Evolutionary conservation across 35 echinoderm and acorn worm genomes (phyloP).

Genomic region (Eucidaris tribuloides): DNA sequence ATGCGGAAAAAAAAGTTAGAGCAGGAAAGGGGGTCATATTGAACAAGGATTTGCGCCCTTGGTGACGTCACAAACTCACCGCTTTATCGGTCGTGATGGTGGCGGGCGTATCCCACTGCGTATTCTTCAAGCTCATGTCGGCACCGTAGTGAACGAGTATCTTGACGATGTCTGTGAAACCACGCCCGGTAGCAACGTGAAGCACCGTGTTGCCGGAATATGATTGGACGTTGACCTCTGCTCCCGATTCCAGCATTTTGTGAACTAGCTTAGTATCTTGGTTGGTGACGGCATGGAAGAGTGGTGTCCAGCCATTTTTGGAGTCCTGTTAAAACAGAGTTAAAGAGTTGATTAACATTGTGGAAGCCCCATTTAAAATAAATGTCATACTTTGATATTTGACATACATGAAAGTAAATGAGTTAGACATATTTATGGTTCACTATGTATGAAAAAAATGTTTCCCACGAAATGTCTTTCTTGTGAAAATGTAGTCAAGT

Average conservation of each 20-base stretch:
- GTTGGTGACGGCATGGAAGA: slow-evolving; percentile 88
- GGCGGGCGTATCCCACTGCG: slow-evolving; percentile 80
- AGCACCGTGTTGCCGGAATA: slow-evolving; percentile 98
- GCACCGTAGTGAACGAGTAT: slow-evolving; percentile 82
- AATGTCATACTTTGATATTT: too few relatives aligned
- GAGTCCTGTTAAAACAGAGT: slow-evolving; percentile 68
- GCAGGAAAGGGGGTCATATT: too few relatives aligned
- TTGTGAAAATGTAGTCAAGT: too few relatives aligned
- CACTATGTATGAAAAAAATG: too few relatives aligned
- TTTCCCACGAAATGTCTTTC: too few relatives aligned
- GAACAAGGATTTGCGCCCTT: too few relatives aligned
- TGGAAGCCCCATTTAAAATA: too few relatives aligned
- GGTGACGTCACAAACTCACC: too few relatives aligned
- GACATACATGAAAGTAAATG: too few relatives aligned
- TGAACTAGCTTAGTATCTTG: slow-evolving; percentile 64
- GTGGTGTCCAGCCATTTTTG: slow-evolving; percentile 90
- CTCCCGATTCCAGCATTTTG: slow-evolving; percentile 56
- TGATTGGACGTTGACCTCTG: slow-evolving; percentile 90
- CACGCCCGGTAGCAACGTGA: slow-evolving; percentile 89
- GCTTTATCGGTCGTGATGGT: slow-evolving; percentile 68
- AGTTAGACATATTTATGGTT: too few relatives aligned
- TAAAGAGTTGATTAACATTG: too few relatives aligned
- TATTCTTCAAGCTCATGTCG: slow-evolving; percentile 96
- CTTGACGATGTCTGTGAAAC: slow-evolving; percentile 80
- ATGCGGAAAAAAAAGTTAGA: too few relatives aligned